These are phyloP conservation scores for Myotis brandtii DNA, from an alignment of 2,113 vertebrate species.

Conservation along the genomic window DNA sequence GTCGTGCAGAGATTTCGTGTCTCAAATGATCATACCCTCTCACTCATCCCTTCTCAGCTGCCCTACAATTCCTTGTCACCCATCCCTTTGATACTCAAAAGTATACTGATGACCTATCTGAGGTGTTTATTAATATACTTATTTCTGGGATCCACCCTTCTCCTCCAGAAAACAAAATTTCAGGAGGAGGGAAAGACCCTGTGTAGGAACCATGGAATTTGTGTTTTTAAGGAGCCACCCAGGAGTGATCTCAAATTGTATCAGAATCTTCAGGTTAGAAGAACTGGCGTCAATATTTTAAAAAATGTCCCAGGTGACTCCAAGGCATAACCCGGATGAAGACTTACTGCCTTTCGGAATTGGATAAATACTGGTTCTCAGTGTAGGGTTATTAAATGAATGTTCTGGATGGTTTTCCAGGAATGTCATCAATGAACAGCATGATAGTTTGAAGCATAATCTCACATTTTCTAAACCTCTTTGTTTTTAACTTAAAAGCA, in stretches of 20 bases:
- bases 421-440: background rate
- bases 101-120: no score
- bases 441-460: background rate
- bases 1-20: background rate
- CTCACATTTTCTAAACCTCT: background rate
- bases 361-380: background rate
- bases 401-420: background rate
- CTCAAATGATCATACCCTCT: background rate
- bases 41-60: background rate
- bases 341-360: background rate
- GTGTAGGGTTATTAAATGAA: background rate
- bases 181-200: background rate
- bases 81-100: background rate
- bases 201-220: background rate
- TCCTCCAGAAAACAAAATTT: background rate
- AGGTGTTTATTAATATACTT: background rate
- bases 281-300: background rate
- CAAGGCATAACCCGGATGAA: background rate
- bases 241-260: background rate
- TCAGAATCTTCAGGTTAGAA: background rate
- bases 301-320: background rate
- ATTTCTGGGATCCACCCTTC: background rate
- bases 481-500: background rate
- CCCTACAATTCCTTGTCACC: background rate
- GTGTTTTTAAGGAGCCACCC: background rate